Evolutionary conservation across 2,888 invertebrate species (phyloP).

Genomic region (Digitonthophagus gazella): DNA sequence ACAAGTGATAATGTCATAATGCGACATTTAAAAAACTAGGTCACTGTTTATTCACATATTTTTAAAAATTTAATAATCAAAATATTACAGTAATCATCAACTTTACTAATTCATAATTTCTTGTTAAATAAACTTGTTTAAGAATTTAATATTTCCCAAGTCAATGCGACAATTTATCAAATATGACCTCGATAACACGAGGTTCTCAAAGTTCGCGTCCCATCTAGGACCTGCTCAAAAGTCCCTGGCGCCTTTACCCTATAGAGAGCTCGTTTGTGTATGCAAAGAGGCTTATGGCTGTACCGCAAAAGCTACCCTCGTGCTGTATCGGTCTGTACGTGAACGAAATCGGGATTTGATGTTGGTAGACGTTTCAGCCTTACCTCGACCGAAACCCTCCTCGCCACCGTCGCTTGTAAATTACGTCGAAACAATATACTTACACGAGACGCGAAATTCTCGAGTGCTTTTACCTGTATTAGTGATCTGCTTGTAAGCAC

Average conservation of each 20-base stretch:
- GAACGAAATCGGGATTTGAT: conserved; percentile 14
- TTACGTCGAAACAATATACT: conserved; percentile 16
- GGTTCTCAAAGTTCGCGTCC: neutral
- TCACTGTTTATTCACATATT: too few species aligned
- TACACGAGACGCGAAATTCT: neutral
- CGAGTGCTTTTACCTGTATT: conserved; percentile 17
- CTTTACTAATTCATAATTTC: too few species aligned
- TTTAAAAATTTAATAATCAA: too few species aligned
- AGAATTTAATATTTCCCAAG: too few species aligned
- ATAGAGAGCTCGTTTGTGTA: conserved; percentile 8
- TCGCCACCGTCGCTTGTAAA: conserved; percentile 8
- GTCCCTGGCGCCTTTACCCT: neutral
- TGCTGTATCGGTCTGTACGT: conserved; percentile 16
- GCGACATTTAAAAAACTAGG: neutral
- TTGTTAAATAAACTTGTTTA: too few species aligned
- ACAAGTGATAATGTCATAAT: neutral
- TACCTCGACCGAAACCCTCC: neutral
- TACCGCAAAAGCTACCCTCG: conserved; percentile 1
- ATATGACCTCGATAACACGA: neutral
- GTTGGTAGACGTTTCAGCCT: conserved; percentile 8
- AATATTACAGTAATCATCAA: too few species aligned
- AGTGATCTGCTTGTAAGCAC: conserved; percentile 2
- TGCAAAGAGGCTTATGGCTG: conserved; percentile 14
- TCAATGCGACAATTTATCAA: neutral
- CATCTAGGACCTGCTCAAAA: neutral